phyloP scores from a whole-genome alignment of 2,113 vertebrate species.

The Xiphorhynchus elegans region DNA sequence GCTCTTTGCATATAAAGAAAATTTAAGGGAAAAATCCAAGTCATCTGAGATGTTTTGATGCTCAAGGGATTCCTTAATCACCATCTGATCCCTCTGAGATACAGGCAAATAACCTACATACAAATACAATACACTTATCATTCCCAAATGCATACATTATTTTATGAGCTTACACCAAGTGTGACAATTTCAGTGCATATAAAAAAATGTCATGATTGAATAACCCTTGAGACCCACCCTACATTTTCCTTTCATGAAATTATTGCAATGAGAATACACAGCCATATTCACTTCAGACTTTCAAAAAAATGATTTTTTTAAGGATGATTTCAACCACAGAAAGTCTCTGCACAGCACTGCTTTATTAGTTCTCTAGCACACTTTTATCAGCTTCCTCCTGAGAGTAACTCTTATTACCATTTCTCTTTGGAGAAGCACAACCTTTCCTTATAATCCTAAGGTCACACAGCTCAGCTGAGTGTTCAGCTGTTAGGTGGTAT shows the following conservation, averaged over 20 bases:
- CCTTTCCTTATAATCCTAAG: conserved; percentile 24
- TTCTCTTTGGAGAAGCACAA: conserved; percentile 13
- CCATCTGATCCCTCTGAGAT: conserved; percentile 2
- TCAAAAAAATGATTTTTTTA: background rate
- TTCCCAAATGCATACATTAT: conserved; percentile 19
- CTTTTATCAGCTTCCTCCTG: conserved; percentile 31
- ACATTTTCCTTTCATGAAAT: conserved; percentile 55
- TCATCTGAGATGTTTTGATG: background rate
- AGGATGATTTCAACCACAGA: conserved; percentile 8
- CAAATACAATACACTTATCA: background rate
- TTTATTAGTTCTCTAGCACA: conserved; percentile 41
- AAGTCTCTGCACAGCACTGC: conserved; percentile 19
- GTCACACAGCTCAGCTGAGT: background rate
- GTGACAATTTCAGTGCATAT: conserved; percentile 33
- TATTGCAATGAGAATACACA: conserved; percentile 20
- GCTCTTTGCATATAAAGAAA: background rate
- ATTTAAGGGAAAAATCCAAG: background rate
- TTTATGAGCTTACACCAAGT: conserved; percentile 42
- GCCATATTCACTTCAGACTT: conserved; percentile 12
- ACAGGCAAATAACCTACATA: conserved; percentile 42
- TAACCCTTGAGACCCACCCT: conserved; percentile 49
- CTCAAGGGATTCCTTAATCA: background rate
- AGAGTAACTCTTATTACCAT: conserved; percentile 38
- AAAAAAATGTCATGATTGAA: conserved; percentile 10
- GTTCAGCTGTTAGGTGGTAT: background rate